Base-by-base conservation (phyloP, 2,888 invertebrate genomes). In the Escarpia spicata region DNA sequence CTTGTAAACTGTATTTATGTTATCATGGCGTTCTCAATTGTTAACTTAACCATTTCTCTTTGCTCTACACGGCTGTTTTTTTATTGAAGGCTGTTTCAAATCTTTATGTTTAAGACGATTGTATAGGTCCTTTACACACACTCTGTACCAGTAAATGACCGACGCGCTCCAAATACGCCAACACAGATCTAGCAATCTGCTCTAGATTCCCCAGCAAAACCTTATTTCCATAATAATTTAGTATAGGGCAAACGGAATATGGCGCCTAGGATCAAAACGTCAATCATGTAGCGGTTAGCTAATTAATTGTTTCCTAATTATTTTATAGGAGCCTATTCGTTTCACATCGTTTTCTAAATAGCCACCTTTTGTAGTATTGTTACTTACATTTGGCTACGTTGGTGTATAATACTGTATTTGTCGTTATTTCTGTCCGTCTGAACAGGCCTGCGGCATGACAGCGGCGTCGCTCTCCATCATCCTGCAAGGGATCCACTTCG, bases 381-480 rank as follows among this genome's bases (percentile, higher is more conserved):
- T 26, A 19, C 19, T n/a, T 15, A 75, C 15, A 15, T 15, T 19
- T 8, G n/a, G 0, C 26, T 75, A 26, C 6, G 26, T 75, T 75
- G 19, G 19, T 19, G 6, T 26, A 26, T 6, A 75, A 75, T 75
- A 0, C 75, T 26, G 75, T n/a, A 75, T n/a, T 75, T 19, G 26
- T 75, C 26, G 6, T 75, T 26, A 75, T 19, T 26, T 75, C 19
- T 75, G 26, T 6, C 75, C 19, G 19, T 26, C 1, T 26, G 4
- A n/a, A 75, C 44, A 91, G 93, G 92, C 93, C 0, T 93, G 92
- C 94, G 96, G 95, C 52, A 96, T 96, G 96, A 94, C 95, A 0
- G 94, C 95, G 19, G 95, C 96, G 6, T 93, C 96, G 31, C 95
- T 95, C 92, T 94, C 95, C 58, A 95, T 96, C 43, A 75, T 96